Conservation (phyloP, 1,140 invertebrate species). For the Brachionus koreanus region DNA sequence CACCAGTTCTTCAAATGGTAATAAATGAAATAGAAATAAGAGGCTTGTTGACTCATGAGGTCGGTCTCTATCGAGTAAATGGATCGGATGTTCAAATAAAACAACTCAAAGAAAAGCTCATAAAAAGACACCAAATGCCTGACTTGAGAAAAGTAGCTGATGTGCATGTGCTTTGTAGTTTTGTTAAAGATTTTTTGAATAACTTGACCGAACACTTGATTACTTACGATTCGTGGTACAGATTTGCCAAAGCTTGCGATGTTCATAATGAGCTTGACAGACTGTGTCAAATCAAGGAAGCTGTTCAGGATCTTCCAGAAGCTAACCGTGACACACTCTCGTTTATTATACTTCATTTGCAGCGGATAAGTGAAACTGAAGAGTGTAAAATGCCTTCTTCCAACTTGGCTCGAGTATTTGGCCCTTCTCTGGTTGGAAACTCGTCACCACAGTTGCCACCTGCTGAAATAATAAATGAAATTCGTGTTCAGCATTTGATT, state of each 20-base stretch:
- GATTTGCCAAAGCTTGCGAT: constrained; percentile 13
- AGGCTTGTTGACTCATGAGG: constrained; percentile 37
- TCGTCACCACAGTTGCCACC: constrained; percentile 27
- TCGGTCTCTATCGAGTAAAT: constrained; percentile 44
- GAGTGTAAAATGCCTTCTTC: constrained; percentile 36
- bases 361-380: constrained; percentile 2
- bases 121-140: constrained; percentile 16
- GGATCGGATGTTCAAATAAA: constrained; percentile 25
- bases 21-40: constrained; percentile 44
- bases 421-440: constrained; percentile 38
- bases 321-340: constrained; percentile 41
- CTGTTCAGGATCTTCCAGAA: constrained; percentile 38
- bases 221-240: constrained; percentile 34
- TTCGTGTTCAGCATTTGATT: constrained; percentile 24
- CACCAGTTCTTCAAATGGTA: constrained; percentile 2
- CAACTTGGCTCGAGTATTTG: constrained; percentile 31
- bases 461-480: constrained; percentile 42
- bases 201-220: constrained; percentile 42
- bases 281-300: background rate
- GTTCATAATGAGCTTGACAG: background rate
- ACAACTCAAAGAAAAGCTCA: background rate
- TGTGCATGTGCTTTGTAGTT: constrained; percentile 22
- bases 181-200: constrained; percentile 44
- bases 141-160: constrained; percentile 30
- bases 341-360: constrained; percentile 43